These are phyloP conservation scores for Eupithecia exiguata DNA, from an alignment of 2,888 invertebrate genomes.

Conservation along the genomic window DNA sequence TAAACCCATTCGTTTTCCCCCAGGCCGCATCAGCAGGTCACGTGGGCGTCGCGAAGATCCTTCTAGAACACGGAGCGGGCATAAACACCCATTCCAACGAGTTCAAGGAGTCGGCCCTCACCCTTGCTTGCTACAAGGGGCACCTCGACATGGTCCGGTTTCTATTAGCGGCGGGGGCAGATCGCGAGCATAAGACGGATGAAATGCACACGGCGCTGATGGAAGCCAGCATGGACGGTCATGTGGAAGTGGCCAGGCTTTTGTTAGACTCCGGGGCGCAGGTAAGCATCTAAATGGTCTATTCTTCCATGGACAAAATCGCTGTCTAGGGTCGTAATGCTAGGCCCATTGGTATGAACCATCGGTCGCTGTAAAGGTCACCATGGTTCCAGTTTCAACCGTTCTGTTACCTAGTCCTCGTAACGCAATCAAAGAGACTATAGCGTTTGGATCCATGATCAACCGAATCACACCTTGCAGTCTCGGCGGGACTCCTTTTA, in stretches of 20 bases:
- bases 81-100: slow-evolving; percentile 99
- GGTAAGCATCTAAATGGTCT: slow-evolving; percentile 53
- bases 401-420: not conserved
- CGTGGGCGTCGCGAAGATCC: slow-evolving; percentile 95
- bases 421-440: not conserved
- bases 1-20: not conserved
- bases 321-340: not conserved
- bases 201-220: slow-evolving; percentile 99
- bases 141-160: slow-evolving; percentile 99
- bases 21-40: slow-evolving; percentile 97
- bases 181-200: slow-evolving; percentile 99
- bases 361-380: slow-evolving; percentile 98
- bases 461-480: not conserved
- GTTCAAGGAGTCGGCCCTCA: slow-evolving; percentile 99
- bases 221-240: slow-evolving; percentile 99
- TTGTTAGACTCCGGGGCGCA: slow-evolving; percentile 98
- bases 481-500: no score
- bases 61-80: slow-evolving; percentile 96
- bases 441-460: not conserved
- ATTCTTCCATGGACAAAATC: not conserved
- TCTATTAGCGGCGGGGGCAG: slow-evolving; percentile 97
- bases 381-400: slow-evolving; percentile 93
- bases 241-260: slow-evolving; percentile 97
- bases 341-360: slow-evolving; percentile 71
- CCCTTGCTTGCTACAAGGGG: slow-evolving; percentile 97